Conservation (phyloP, 2,113 vertebrate species). For the Lophotis ruficrista region DNA sequence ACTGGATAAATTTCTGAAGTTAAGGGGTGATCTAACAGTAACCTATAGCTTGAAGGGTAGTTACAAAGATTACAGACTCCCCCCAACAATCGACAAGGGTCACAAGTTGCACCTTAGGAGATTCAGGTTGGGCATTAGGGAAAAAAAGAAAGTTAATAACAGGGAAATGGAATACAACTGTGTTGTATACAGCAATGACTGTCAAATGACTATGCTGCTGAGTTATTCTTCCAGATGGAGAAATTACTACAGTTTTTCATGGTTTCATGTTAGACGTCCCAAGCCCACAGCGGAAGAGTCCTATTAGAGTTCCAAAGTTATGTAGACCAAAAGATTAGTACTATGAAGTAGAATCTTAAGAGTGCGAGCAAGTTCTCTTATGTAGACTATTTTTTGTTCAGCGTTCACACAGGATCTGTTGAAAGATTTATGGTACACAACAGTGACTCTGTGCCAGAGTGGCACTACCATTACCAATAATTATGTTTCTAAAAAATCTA, state of each 20-base stretch:
- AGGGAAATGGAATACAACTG: neutral
- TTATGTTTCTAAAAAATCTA: neutral
- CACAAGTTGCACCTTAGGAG: neutral
- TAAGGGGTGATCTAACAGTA: neutral
- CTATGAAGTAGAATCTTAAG: neutral
- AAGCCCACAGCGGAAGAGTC: neutral
- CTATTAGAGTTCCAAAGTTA: neutral
- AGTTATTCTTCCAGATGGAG: neutral
- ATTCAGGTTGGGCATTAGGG: neutral
- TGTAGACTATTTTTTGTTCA: neutral
- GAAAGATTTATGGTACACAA: neutral
- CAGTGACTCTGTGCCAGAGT: neutral
- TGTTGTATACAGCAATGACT: neutral
- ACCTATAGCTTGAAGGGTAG: neutral
- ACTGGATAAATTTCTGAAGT: neutral
- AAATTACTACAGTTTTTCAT: neutral
- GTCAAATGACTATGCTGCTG: neutral
- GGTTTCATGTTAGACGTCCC: neutral
- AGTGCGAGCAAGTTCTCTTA: neutral
- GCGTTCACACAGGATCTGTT: neutral
- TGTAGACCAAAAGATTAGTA: neutral
- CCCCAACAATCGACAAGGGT: neutral
- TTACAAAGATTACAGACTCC: neutral
- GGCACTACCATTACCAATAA: neutral
- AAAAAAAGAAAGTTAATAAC: neutral